phyloP scores from a whole-genome alignment of 2,797 vertebrate species.

The Cephalopachus bancanus region DNA sequence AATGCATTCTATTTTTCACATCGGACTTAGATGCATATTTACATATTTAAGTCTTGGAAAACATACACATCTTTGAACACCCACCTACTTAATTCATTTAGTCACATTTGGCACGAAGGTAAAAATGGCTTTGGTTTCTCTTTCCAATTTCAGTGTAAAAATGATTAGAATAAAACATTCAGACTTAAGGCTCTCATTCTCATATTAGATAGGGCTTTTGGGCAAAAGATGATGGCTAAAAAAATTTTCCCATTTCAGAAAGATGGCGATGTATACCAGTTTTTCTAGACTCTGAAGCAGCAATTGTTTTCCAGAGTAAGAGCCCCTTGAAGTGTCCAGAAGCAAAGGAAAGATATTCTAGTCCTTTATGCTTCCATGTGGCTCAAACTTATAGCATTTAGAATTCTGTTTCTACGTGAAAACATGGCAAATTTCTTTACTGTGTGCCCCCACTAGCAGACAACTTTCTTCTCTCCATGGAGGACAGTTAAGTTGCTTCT shows the following conservation, averaged over 20 bases:
- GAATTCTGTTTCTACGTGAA: conserved; percentile 22
- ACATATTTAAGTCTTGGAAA: conserved; percentile 35
- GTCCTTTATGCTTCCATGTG: neutral
- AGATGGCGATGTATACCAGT: neutral
- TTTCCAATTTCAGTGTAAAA: conserved; percentile 48
- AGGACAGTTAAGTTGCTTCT: neutral
- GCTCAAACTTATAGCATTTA: neutral
- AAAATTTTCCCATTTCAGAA: neutral
- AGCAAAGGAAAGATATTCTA: neutral
- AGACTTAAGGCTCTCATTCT: neutral
- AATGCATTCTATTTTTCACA: neutral
- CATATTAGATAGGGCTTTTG: neutral
- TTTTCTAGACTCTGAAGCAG: neutral
- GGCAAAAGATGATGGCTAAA: neutral
- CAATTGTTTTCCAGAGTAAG: neutral
- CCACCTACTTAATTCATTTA: neutral
- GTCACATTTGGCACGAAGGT: conserved; percentile 8
- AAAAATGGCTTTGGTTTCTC: conserved; percentile 53
- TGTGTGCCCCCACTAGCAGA: neutral
- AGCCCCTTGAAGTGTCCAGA: neutral
- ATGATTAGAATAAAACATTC: neutral
- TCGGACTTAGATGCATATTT: conserved; percentile 36
- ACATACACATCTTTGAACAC: neutral
- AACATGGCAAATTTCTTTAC: neutral
- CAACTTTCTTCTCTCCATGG: neutral